Percentiles rank a stretch among this genome's conserved stretches.
Conservation (phyloP, 2,113 vertebrate species). For the Pithys albifrons region DNA sequence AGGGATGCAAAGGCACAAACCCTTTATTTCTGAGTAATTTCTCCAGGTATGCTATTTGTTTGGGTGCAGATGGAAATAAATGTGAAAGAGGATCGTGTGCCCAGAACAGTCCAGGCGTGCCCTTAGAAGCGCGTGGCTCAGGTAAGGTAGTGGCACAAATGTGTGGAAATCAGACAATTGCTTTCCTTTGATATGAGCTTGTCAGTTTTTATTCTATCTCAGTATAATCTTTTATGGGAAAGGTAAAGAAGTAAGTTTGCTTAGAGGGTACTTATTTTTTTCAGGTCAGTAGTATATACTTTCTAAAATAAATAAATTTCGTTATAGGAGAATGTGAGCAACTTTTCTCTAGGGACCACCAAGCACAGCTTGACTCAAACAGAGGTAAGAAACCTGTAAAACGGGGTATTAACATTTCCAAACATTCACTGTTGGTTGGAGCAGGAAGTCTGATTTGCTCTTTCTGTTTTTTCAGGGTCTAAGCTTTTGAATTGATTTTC, state of each 20-base stretch:
- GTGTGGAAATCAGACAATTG: background rate
- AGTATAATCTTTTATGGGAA: background rate
- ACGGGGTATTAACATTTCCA: background rate
- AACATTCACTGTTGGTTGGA: background rate
- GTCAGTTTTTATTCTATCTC: background rate
- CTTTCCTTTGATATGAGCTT: background rate
- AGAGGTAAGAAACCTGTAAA: background rate
- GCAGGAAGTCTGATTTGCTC: background rate
- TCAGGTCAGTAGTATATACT: background rate
- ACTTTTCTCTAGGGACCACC: accelerated
- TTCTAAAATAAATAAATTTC: background rate
- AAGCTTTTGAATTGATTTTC: background rate
- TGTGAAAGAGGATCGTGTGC: accelerated
- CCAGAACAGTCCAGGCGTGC: background rate
- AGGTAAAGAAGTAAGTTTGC: background rate
- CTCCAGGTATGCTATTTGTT: background rate
- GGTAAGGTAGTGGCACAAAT: background rate
- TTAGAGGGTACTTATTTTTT: background rate
- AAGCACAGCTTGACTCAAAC: background rate
- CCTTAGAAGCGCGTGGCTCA: background rate
- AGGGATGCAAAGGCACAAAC: background rate
- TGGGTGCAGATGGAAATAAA: background rate
- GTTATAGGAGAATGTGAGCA: background rate
- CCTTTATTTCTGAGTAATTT: background rate
- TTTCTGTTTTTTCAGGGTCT: background rate